Base-by-base conservation (phyloP, 1,140 invertebrate species). In the Drosophila setifemur region DNA sequence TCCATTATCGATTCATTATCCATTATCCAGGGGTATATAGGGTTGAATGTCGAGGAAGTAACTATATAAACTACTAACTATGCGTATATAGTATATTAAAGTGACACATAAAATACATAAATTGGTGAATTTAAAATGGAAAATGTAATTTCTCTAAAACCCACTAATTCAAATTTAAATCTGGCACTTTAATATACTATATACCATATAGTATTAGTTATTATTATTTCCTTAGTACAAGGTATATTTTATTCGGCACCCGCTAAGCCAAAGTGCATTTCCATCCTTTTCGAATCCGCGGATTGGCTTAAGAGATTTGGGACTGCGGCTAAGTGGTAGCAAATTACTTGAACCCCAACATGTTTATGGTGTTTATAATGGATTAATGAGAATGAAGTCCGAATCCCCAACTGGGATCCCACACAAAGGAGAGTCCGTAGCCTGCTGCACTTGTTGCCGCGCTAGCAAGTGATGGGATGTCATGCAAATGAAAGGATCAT, bases 401-500 rank as follows among this genome's bases (percentile, higher is more conserved):
- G 18, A 33, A 39, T 39, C 55, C 42, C 33, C 6, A 23, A n/a
- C n/a, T 11, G 6, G 8, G 9, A 18, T 64, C 43, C 33, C 42
- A 29, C 61, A 63, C 60, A 64, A 63, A 39, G 21, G 21, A 18
- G 53, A 21, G 16, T 12, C 40, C 29, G 49, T 14, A 19, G 8
- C 4, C n/a, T n/a, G 31, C n/a, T 11, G 55, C 35, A 63, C 33
- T 63, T 70, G 49, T 25, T 42, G 19, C 16, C 39, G n/a, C 2
- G 3, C 8, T n/a, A 21, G 6, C 18, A 45, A 55, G 21, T 39
- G 55, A 40, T 54, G 68, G 14, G 33, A 66, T 66, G 71, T 81
- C 77, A 81, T 70, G 71, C 64, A 71, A 81, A 81, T 72, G 50
- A 58, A 83, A 55, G 55, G 73, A 64, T 73, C 52, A 40, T 72